Conservation (phyloP, 2,113 vertebrate genomes). For the Propithecus coquereli region DNA sequence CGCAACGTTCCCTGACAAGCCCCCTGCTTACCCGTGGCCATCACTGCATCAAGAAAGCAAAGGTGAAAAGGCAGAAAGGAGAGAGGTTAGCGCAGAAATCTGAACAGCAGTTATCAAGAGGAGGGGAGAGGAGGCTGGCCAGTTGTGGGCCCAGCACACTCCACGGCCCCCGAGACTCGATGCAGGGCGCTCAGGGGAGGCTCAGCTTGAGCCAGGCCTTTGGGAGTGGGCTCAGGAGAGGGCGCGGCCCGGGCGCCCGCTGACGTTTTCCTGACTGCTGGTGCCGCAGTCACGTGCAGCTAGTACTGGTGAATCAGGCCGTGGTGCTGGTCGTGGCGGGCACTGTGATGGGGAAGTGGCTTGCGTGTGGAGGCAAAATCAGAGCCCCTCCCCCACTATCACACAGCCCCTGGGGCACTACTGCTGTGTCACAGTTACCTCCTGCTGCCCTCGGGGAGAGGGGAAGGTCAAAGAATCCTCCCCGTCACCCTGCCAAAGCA, state of each 20-base stretch:
- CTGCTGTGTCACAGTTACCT: neutral
- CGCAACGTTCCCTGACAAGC: neutral
- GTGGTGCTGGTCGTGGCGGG: neutral
- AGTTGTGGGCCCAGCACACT: neutral
- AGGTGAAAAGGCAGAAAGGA: conserved; percentile 55
- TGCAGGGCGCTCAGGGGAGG: neutral
- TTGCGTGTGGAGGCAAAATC: neutral
- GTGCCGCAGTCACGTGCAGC: neutral
- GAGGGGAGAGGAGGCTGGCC: neutral
- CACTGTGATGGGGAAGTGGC: neutral
- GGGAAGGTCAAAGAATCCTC: neutral
- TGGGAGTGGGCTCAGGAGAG: neutral
- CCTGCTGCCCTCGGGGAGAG: neutral
- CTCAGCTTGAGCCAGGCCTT: neutral
- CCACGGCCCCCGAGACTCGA: neutral
- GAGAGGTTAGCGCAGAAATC: neutral
- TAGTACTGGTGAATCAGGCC: conserved; percentile 61
- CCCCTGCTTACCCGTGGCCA: conserved; percentile 74
- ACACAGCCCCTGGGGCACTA: neutral
- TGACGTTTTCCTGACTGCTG: neutral
- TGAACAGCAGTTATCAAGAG: neutral
- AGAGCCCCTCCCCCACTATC: neutral
- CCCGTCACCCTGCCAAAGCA: too few species aligned
- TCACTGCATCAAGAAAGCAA: conserved; percentile 68
- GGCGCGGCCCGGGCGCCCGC: neutral